Evolutionary conservation across 1,140 invertebrate genomes (phyloP).

Genomic region (Drosophila mojavensis): DNA sequence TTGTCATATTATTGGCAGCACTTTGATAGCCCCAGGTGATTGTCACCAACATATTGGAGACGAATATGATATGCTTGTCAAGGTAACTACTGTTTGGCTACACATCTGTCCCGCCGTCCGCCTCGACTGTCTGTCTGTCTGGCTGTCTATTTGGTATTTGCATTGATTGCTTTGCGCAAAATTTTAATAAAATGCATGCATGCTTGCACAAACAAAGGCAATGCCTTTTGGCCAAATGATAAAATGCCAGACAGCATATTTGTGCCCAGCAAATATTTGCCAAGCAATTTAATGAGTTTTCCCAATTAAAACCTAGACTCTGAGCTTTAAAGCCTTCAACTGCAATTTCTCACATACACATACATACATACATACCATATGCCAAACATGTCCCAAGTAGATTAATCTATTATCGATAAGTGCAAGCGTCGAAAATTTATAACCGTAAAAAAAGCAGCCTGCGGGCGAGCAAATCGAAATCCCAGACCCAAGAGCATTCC

Average conservation of each 20-base stretch:
- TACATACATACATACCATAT: slow-evolving; percentile 29
- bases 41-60: slow-evolving; percentile 71
- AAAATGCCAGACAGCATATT: slow-evolving; percentile 45
- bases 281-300: slow-evolving; percentile 43
- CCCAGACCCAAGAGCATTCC: slow-evolving; percentile 16
- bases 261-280: slow-evolving; percentile 58
- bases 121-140: slow-evolving; percentile 27
- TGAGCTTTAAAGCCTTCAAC: not conserved
- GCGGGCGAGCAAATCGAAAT: slow-evolving; percentile 51
- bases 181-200: slow-evolving; percentile 72
- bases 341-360: not conserved
- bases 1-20: slow-evolving; percentile 70
- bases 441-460: slow-evolving; percentile 67
- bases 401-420: slow-evolving; percentile 84
- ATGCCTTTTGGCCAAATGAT: slow-evolving; percentile 45
- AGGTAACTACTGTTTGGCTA: slow-evolving; percentile 52
- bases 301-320: slow-evolving; percentile 48
- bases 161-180: slow-evolving; percentile 53
- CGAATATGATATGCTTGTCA: slow-evolving; percentile 72
- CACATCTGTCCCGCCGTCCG: slow-evolving; percentile 6
- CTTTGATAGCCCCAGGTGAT: slow-evolving; percentile 72
- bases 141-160: slow-evolving; percentile 36
- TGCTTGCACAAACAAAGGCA: slow-evolving; percentile 62
- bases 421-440: slow-evolving; percentile 81
- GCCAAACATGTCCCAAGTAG: slow-evolving; percentile 80